Conservation (phyloP, 1,140 invertebrate genomes). For the Brachionus asplanchnoidis region DNA sequence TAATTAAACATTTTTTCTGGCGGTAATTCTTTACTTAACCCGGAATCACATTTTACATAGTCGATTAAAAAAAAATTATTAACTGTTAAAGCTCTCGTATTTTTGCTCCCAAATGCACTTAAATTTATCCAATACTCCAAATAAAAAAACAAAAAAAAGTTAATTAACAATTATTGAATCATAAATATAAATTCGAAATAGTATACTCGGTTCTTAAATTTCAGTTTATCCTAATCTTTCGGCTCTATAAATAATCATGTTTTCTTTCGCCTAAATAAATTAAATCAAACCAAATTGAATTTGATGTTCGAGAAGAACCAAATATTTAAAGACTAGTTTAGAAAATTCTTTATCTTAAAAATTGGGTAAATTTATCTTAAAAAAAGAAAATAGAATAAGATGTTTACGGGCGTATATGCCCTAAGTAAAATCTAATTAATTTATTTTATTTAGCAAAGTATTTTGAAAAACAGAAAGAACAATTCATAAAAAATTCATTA, state of each 20-base stretch:
- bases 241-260: not conserved
- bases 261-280: not conserved
- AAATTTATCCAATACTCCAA: not conserved
- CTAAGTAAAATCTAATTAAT: not conserved
- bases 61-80: not conserved
- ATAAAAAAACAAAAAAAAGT: not conserved
- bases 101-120: not conserved
- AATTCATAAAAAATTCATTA: not conserved
- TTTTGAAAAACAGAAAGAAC: not conserved
- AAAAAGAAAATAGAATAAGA: not conserved
- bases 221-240: not conserved
- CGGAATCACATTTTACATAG: not conserved
- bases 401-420: not conserved
- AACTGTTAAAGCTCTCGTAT: not conserved
- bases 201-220: not conserved
- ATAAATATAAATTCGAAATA: not conserved
- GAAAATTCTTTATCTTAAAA: not conserved
- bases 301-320: not conserved
- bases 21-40: not conserved
- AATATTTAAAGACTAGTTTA: not conserved
- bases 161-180: not conserved
- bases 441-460: not conserved
- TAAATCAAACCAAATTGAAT: not conserved
- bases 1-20: not conserved
- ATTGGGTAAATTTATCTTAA: not conserved